Base-by-base conservation (phyloP, 2,113 vertebrate species). In the Larimichthys crocea region DNA sequence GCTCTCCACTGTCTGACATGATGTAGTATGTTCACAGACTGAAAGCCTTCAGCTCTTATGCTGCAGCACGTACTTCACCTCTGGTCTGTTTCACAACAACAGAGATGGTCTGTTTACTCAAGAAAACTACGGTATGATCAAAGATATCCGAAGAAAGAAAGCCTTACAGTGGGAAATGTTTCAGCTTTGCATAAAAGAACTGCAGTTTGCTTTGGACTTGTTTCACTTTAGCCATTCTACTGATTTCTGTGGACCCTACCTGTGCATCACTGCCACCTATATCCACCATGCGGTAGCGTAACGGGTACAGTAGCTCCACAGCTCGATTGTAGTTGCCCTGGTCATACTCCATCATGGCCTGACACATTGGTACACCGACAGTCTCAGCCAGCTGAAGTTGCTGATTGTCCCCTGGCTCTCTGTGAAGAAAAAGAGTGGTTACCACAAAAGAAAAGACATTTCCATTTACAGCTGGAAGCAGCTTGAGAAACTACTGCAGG, bases 201-300 rank as follows among this genome's bases (percentile, higher is more conserved):
- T 15, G 29, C 17, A 2, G 29, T n/a, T 52, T 29, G 24, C 14
- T 20, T 73, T 50, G 22, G 8, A 22, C 9, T 70, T 22, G 20
- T 20, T 64, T 60, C 3, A 44, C 35, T 55, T 24, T 48, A 11
- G 17, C 15, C 15, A 42, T 59, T 76, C 46, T 3, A 16, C 15
- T 1, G 10, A 3, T 49, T n/a, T 75, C 29, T 29, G 10, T 0
- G 0, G 49, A 56, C 4, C 75, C 94, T 87, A 99, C 98, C 96
- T 99, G 98, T 31, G 98, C 98, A 1, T 97, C 96, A 53, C 98
- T 99, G 89, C 98, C 98, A 48, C 98, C 98, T 0, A 98, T 75
- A 10, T 85, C 56, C 1, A 92, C 60, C 0, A 97, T 9, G 0
- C 80, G 85, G 76, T 99, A 97, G 82, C 96, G 97, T 49, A 99